Evolutionary conservation across 2,113 vertebrate genomes (phyloP).

Genomic region (Vidua macroura): DNA sequence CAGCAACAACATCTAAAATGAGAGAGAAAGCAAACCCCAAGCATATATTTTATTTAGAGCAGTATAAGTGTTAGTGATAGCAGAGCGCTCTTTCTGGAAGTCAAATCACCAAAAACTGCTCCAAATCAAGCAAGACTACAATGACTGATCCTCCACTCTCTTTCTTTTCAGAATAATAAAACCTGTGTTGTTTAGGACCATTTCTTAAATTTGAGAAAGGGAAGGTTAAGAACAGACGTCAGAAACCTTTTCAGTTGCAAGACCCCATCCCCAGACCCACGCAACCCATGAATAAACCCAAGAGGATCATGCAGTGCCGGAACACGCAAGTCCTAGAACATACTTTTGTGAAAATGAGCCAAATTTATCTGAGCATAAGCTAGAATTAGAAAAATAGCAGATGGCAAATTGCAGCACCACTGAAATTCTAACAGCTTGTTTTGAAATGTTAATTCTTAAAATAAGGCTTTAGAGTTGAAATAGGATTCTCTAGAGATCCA

Average conservation of each 20-base stretch:
- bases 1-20: neutral
- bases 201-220: neutral
- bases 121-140: neutral
- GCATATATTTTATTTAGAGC: neutral
- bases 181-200: neutral
- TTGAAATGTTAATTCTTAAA: slow-evolving; percentile 36
- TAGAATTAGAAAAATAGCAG: slow-evolving; percentile 60
- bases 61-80: neutral
- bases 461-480: neutral
- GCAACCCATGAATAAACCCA: neutral
- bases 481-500: neutral
- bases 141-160: neutral
- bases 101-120: neutral
- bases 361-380: slow-evolving; percentile 9
- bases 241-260: neutral
- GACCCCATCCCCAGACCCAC: neutral
- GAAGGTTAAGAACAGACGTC: neutral
- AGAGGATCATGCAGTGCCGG: neutral
- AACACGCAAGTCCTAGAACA: neutral
- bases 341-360: neutral
- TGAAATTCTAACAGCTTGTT: slow-evolving; percentile 29
- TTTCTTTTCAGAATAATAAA: neutral
- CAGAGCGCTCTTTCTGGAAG: neutral
- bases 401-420: slow-evolving; percentile 6
- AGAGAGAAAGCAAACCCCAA: neutral